A percentile compares a stretch with the other conserved stretches of the same genome.
Conservation (phyloP, 2,113 vertebrate species). For the Sylvilagus bachmani region DNA sequence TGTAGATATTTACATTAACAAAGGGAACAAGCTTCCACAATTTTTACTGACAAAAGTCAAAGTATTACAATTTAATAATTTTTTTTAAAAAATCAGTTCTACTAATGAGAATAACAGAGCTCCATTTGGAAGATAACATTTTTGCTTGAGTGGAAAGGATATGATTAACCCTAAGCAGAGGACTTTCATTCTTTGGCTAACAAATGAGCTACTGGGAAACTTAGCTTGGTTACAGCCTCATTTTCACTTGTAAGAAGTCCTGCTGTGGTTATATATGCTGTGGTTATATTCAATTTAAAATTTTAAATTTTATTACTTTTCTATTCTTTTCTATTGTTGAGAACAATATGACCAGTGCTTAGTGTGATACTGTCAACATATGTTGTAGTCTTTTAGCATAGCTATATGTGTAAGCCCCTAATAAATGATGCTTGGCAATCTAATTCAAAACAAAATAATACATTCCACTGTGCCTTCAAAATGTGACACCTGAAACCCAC, state of each 20-base stretch:
- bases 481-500: neutral
- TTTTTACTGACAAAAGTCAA: neutral
- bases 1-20: neutral
- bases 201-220: neutral
- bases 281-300: neutral
- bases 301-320: conserved; percentile 3
- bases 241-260: conserved; percentile 45
- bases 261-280: neutral
- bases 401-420: neutral
- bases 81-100: neutral
- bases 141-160: neutral
- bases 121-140: neutral
- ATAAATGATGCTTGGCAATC: conserved; percentile 3
- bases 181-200: neutral
- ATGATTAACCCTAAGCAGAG: neutral
- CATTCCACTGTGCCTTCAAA: neutral
- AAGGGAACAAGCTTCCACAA: neutral
- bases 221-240: neutral
- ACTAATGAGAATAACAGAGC: neutral
- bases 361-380: neutral
- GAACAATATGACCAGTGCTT: neutral
- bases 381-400: neutral
- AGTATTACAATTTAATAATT: neutral
- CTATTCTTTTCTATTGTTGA: neutral
- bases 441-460: conserved; percentile 37